Evolutionary conservation across 2,797 vertebrate genomes (phyloP).

Genomic region (Danio kyathit): DNA sequence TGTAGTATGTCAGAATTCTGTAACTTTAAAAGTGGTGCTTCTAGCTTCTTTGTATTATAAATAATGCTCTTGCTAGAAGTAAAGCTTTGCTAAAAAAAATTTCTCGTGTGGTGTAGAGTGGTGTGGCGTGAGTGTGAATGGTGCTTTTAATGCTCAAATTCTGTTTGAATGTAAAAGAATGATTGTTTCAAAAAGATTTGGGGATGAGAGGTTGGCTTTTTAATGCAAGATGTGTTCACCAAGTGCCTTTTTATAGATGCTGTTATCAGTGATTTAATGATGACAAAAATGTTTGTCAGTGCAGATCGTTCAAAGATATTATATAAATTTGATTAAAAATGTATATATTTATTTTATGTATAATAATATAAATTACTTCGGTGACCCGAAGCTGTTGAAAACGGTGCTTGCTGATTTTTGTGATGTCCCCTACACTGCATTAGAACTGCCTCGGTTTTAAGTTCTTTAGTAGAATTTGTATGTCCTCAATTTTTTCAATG

Average conservation of each 20-base stretch:
- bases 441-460: neutral
- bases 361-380: neutral
- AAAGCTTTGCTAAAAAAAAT: slow-evolving; percentile 13
- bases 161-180: slow-evolving; percentile 11
- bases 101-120: slow-evolving; percentile 19
- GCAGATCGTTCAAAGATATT: neutral
- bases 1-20: neutral
- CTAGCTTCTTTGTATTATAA: neutral
- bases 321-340: too few relatives aligned
- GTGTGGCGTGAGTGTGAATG: slow-evolving; percentile 47
- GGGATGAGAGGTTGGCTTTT: neutral
- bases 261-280: neutral
- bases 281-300: neutral
- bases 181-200: neutral
- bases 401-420: neutral
- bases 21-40: neutral
- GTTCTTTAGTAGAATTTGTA: neutral
- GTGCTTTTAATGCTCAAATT: slow-evolving; percentile 14
- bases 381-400: neutral
- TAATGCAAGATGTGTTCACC: neutral
- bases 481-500: neutral
- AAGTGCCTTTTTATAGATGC: slow-evolving; percentile 27
- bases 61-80: neutral
- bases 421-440: neutral
- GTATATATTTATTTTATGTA: too few relatives aligned